phyloP scores from a whole-genome alignment of 2,797 vertebrate species.

The Scarus forsteni region DNA sequence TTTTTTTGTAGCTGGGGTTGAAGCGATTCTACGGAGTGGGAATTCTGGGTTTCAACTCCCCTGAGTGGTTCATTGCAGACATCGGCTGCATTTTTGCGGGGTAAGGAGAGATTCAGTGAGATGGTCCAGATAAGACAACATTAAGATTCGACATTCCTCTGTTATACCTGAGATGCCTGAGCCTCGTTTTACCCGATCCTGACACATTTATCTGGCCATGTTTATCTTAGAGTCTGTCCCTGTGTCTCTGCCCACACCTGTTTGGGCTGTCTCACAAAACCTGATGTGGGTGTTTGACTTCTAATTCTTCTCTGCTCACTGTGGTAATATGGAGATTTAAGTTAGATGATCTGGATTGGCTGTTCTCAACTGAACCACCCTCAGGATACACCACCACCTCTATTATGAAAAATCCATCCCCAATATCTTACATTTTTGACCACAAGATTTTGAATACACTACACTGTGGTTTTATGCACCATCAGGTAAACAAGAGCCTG shows the following conservation, averaged over 20 bases:
- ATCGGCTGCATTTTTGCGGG: constrained; percentile 85
- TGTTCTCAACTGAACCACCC: no score
- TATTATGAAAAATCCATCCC: no score
- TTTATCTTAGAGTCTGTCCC: constrained; percentile 17
- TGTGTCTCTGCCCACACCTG: constrained; percentile 7
- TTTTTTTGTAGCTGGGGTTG: constrained; percentile 79
- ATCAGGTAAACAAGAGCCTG: no score
- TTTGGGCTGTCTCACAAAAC: background rate
- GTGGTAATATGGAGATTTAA: background rate
- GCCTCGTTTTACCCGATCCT: background rate
- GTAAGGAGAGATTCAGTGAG: constrained; percentile 59
- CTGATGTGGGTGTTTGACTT: background rate
- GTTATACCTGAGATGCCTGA: background rate
- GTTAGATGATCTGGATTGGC: no score
- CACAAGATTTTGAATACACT: no score
- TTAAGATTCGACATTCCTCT: background rate
- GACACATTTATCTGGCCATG: background rate
- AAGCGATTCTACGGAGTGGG: constrained; percentile 85
- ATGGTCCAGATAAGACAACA: background rate
- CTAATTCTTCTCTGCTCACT: background rate
- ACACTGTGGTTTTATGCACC: no score
- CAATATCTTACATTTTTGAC: no score
- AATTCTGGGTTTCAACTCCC: constrained; percentile 86
- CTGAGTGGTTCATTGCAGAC: constrained; percentile 87
- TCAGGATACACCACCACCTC: no score